phyloP scores from a whole-genome alignment of 53 echinoderm and acorn worm genomes.

The Glandiceps talaboti region DNA sequence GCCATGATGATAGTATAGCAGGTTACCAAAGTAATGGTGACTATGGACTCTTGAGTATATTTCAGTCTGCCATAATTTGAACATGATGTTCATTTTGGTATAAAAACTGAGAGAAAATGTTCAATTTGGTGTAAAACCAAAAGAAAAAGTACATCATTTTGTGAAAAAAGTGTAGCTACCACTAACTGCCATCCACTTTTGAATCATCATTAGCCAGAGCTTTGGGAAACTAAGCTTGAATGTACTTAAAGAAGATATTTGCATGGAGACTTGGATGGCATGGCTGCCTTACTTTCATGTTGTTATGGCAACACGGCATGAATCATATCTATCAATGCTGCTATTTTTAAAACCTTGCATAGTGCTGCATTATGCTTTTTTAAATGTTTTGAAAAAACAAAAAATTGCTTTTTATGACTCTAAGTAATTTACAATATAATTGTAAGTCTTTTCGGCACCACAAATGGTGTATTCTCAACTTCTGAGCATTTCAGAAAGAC shows the following conservation, averaged over 20 bases:
- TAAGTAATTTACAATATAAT: background rate
- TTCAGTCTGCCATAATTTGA: no score
- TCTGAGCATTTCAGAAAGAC: background rate
- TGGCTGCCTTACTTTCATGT: background rate
- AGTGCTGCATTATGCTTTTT: background rate
- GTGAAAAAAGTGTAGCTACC: background rate
- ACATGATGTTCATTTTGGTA: no score
- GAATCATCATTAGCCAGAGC: no score
- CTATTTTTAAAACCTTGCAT: background rate
- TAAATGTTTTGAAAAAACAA: no score
- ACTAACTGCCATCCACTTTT: background rate
- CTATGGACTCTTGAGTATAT: no score
- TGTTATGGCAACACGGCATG: background rate
- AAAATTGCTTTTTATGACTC: background rate
- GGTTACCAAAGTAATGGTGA: no score
- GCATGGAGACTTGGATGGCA: slow-evolving; percentile 1
- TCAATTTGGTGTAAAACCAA: background rate
- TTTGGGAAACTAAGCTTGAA: no score
- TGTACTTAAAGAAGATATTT: background rate
- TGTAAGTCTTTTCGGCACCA: background rate
- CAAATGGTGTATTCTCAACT: background rate
- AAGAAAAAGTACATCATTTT: background rate
- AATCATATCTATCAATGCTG: background rate
- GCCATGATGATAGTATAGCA: no score
- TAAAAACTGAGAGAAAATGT: no score